Evolutionary conservation across 1,140 invertebrate genomes (phyloP).

Genomic region (Zaprionus tsacasi): DNA sequence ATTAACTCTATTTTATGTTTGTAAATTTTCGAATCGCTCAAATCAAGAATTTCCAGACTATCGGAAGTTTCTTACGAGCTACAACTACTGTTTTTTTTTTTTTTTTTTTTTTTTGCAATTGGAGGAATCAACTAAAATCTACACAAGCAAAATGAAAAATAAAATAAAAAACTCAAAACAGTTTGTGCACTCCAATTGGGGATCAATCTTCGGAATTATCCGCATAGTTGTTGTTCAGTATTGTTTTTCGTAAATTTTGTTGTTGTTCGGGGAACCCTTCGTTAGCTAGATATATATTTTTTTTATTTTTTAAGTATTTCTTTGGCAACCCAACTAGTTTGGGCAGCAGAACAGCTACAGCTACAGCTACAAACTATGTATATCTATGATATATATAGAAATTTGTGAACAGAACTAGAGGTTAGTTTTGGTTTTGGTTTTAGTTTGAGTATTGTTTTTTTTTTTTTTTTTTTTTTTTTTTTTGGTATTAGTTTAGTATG

Average conservation of each 20-base stretch:
- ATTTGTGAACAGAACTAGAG: conserved; percentile 34
- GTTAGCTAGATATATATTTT: not conserved
- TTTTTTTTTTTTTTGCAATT: conserved; percentile 13
- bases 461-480: conserved; percentile 14
- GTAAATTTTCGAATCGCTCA: not conserved
- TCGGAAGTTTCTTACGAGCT: conserved; percentile 14
- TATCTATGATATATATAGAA: conserved; percentile 21
- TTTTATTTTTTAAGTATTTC: conserved; percentile 4
- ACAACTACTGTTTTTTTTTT: conserved; percentile 29
- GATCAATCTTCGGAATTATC: not conserved
- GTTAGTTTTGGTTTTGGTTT: conserved; percentile 17
- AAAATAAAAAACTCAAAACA: not conserved
- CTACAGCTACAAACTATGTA: conserved; percentile 36
- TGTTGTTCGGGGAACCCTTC: conserved; percentile 16
- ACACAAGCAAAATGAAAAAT: conserved; percentile 37
- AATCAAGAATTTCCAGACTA: not conserved
- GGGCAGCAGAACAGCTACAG: conserved; percentile 29
- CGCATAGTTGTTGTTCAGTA: not conserved
- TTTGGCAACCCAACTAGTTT: conserved; percentile 42
- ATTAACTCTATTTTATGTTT: conserved; percentile 9
- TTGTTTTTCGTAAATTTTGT: conserved; percentile 7
- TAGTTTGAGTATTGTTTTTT: not conserved
- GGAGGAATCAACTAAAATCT: conserved; percentile 24
- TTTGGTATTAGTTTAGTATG: conserved; percentile 12
- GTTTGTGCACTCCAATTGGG: not conserved